Conservation (phyloP, 2,113 vertebrate genomes). For the Zosterops hypoxanthus region DNA sequence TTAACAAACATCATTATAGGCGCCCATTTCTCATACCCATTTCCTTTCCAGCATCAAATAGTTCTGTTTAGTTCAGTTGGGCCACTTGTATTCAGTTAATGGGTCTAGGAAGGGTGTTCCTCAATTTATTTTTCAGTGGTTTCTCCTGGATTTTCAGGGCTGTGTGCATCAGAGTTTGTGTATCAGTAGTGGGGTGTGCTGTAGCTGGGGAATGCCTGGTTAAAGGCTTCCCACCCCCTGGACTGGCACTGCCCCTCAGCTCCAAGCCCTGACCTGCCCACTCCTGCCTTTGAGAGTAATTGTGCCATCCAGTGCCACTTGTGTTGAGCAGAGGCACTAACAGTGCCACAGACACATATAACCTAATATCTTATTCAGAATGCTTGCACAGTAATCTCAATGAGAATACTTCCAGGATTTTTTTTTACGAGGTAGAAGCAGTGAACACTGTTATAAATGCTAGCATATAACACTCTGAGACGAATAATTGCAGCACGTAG, state of each 20-base stretch:
- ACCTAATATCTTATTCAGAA: background rate
- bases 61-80: background rate
- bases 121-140: background rate
- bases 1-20: background rate
- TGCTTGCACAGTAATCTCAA: background rate
- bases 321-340: background rate
- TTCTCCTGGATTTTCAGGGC: background rate
- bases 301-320: background rate
- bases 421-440: slow-evolving; percentile 40
- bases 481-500: slow-evolving; percentile 49
- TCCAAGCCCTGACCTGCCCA: background rate
- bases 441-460: slow-evolving; percentile 20
- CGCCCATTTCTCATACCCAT: background rate
- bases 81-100: background rate
- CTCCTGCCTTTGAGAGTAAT: background rate
- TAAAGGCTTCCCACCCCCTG: background rate
- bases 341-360: background rate
- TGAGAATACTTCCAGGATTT: slow-evolving; percentile 19
- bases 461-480: slow-evolving; percentile 6
- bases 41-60: background rate
- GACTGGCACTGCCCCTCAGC: background rate
- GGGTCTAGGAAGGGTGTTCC: background rate
- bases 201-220: rapidly evolving
- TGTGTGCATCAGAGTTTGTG: background rate
- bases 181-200: background rate